These are phyloP conservation scores for Hypercompe scribonia DNA, from an alignment of 2,888 invertebrate genomes.

Conservation along the genomic window DNA sequence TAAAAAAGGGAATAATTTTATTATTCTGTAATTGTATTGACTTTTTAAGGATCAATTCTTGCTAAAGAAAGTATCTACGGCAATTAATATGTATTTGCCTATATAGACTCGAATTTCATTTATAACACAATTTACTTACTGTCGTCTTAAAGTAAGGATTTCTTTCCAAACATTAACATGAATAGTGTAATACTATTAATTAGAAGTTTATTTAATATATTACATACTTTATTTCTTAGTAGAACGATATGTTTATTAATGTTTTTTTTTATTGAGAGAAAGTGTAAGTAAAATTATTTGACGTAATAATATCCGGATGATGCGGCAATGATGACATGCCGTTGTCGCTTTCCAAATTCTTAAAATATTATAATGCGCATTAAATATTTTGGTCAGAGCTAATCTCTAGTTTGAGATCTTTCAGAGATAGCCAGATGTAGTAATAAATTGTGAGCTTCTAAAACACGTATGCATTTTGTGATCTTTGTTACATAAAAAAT, in stretches of 20 bases:
- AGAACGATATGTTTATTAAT: not conserved
- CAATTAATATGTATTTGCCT: too few species aligned
- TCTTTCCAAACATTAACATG: too few species aligned
- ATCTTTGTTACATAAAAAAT: too few species aligned
- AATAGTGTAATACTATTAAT: not conserved
- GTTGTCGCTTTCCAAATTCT: conserved; percentile 1
- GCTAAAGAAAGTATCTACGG: too few species aligned
- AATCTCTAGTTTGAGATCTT: not conserved
- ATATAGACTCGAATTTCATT: too few species aligned
- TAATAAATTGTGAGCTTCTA: not conserved
- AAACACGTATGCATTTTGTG: not conserved
- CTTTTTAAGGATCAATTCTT: too few species aligned
- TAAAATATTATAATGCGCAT: conserved; percentile 29
- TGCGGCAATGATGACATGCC: not conserved
- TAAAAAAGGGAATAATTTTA: too few species aligned
- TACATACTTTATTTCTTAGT: not conserved
- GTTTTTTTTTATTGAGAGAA: not conserved
- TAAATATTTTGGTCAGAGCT: conserved; percentile 8
- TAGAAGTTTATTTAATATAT: not conserved
- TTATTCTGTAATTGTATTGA: too few species aligned
- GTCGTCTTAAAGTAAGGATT: too few species aligned
- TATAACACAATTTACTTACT: too few species aligned
- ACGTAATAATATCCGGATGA: not conserved
- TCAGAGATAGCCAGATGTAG: not conserved
- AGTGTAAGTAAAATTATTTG: not conserved